Evolutionary conservation across 2,888 invertebrate genomes (phyloP).

Genomic region (Rhabditoides inermis): DNA sequence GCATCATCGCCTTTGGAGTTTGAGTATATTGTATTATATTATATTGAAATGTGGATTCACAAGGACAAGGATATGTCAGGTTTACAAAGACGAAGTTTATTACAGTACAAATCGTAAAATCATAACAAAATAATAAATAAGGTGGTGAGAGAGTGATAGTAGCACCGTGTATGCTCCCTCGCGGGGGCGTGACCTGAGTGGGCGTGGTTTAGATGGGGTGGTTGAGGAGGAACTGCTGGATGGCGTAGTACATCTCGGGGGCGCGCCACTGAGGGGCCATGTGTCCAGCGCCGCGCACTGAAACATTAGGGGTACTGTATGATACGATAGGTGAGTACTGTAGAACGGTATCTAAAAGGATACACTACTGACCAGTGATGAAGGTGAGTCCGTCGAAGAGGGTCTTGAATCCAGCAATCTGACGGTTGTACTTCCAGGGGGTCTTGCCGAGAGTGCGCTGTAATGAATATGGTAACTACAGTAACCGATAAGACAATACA

Average conservation of each 20-base stretch:
- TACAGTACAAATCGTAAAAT: no score
- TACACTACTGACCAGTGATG: constrained; percentile 23
- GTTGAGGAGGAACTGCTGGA: constrained; percentile 48
- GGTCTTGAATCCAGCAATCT: constrained; percentile 53
- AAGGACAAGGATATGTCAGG: no score
- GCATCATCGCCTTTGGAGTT: no score
- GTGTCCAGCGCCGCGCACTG: constrained; percentile 37
- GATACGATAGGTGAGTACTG: background rate
- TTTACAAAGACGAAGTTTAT: no score
- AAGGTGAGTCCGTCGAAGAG: constrained; percentile 48
- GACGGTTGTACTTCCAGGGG: constrained; percentile 52
- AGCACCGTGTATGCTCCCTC: no score
- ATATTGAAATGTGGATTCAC: no score
- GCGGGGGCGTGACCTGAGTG: no score
- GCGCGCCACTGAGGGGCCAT: constrained; percentile 51
- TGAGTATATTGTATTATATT: no score
- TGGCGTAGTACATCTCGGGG: constrained; percentile 48
- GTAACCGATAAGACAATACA: background rate
- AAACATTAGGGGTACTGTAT: constrained; percentile 1
- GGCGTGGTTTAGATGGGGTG: constrained; percentile 40
- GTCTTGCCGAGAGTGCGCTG: constrained; percentile 43
- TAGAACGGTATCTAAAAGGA: background rate
- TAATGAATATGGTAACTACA: constrained; percentile 9
- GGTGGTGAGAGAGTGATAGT: no score
- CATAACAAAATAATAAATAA: no score